A percentile compares a stretch with the other conserved stretches of the same genome.
phyloP scores from a whole-genome alignment of 2,888 invertebrate species.

The Lepeophtheirus nordmannii region DNA sequence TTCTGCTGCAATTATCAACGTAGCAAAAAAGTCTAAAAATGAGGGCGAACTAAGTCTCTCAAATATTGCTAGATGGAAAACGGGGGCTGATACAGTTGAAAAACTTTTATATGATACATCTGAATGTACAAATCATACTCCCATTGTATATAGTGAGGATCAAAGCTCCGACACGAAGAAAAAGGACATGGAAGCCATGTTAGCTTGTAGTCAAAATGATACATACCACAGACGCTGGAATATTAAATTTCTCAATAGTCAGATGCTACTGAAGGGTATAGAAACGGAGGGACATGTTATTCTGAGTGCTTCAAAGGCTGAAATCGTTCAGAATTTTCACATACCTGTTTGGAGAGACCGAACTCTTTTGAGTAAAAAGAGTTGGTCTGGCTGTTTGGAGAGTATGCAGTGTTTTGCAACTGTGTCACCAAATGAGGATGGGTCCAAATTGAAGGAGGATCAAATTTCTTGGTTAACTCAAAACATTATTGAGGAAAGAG shows the following conservation, averaged over 20 bases:
- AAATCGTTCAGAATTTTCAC: conserved; percentile 74
- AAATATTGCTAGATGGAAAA: conserved; percentile 7
- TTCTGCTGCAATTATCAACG: background rate
- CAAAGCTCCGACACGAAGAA: conserved; percentile 11
- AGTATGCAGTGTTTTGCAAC: conserved; percentile 99
- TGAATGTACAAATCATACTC: background rate
- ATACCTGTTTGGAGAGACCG: conserved; percentile 74
- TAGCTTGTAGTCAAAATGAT: conserved; percentile 76
- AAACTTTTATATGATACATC: background rate
- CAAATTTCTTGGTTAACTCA: conserved; percentile 92
- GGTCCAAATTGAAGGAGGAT: conserved; percentile 37
- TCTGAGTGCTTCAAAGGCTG: conserved; percentile 85
- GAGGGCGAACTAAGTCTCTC: conserved; percentile 17
- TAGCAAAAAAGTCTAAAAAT: background rate
- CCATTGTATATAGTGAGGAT: conserved; percentile 22
- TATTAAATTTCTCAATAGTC: conserved; percentile 43
- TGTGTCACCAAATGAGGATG: conserved; percentile 49
- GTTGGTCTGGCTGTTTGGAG: conserved; percentile 84
- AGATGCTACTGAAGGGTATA: conserved; percentile 41
- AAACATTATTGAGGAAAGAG: conserved; percentile 64
- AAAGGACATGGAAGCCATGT: conserved; percentile 52
- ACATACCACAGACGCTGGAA: conserved; percentile 86
- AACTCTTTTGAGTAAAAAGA: conserved; percentile 75
- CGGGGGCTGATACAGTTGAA: conserved; percentile 1
- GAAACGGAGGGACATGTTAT: conserved; percentile 95